These are phyloP conservation scores for Sinopyrophorus schimmeli DNA, from an alignment of 2,888 invertebrate species.

Conservation along the genomic window DNA sequence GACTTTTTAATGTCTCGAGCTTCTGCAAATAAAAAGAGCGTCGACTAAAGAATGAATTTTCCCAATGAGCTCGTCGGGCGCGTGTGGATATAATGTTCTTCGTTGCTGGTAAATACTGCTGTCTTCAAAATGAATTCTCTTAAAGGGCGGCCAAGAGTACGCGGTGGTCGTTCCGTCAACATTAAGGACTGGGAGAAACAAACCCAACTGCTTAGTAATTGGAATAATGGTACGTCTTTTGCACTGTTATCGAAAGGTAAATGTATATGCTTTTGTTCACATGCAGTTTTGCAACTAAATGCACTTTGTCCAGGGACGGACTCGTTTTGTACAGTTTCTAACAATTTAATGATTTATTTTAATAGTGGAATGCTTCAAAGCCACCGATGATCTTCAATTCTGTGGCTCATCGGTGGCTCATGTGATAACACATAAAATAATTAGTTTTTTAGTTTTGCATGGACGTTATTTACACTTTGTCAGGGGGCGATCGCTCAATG, in stretches of 20 bases:
- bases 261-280: slow-evolving; percentile 12
- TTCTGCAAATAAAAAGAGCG: not conserved
- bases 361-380: not conserved
- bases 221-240: slow-evolving; percentile 59
- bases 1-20: slow-evolving; percentile 2
- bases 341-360: not conserved
- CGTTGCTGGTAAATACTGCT: slow-evolving; percentile 3
- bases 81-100: no score
- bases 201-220: slow-evolving; percentile 56
- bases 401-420: no score
- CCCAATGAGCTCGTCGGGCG: no score
- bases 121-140: slow-evolving; percentile 30
- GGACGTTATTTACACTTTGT: no score
- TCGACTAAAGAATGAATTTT: no score
- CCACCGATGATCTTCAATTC: not conserved
- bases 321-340: no score
- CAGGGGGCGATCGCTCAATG: no score
- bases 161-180: slow-evolving; percentile 55
- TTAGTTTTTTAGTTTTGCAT: no score
- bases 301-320: slow-evolving; percentile 1
- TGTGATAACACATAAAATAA: no score
- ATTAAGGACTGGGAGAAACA: slow-evolving; percentile 57
- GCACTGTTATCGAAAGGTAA: slow-evolving; percentile 1
- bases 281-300: not conserved
- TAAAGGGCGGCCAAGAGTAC: slow-evolving; percentile 46